Evolutionary conservation across 2,797 vertebrate species (phyloP), one percentile per base, ranked within the genome.

Genomic region (Sardinella longiceps): DNA sequence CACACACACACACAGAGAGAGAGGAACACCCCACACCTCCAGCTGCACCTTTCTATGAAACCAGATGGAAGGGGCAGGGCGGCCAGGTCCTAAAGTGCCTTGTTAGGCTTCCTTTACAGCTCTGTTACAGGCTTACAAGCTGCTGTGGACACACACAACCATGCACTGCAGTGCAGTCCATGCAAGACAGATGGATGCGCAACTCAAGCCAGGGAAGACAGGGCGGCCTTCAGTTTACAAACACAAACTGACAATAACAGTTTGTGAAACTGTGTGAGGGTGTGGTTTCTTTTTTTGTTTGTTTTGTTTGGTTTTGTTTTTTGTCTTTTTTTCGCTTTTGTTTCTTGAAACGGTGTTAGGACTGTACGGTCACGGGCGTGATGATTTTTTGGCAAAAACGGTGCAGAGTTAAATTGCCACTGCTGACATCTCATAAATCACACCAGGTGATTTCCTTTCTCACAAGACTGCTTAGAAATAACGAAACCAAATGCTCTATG

Each of bases 401-500:
- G 23, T 60, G 6, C 56, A 11, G 5, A n/a, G 56, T 23, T 25
- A 56, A 23, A 25, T 60, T 60, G n/a, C 56, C 56, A 53, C 28
- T 0, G n/a, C n/a, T 33, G 28, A 66, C 30, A 30, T 33, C 15
- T 77, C 18, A 23, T 43, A 43, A 77, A 39, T 77, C 70, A 43
- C 70, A 77, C 70, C 37, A 77, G 70, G 70, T 77, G 70, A 77
- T 77, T 77, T 77, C 70, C 33, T 77, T 20, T 74, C 70, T 77
- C 18, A 37, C 70, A 23, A 20, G 33, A 5, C 15, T 43, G 70
- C 6, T 77, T 37, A 77, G 33, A 77, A 77, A 77, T 39, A 77
- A 77, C 43, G 70, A 77, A 77, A 77, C 70, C 70, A 77, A n/a
- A n/a, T 77, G 70, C 18, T 23, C 70, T 6, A 20, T 6, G 20